phyloP scores from a whole-genome alignment of 1,140 invertebrate genomes.

The Theocolax elegans region DNA sequence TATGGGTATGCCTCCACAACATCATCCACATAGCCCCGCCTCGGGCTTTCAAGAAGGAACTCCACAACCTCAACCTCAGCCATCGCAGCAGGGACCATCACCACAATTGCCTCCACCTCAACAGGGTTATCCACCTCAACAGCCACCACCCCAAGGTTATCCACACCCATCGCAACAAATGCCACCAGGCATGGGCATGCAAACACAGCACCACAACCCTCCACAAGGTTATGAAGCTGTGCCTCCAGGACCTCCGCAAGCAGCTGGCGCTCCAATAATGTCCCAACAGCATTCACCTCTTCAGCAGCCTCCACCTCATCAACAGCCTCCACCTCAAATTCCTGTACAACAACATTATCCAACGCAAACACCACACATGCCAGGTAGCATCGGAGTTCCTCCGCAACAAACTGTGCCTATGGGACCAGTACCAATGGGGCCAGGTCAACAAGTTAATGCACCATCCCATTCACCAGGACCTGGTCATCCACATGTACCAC shows the following conservation, averaged over 20 bases:
- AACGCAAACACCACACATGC: not conserved
- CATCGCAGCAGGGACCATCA: constrained; percentile 27
- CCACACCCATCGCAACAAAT: constrained; percentile 68
- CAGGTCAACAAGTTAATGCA: not conserved
- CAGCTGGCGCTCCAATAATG: not conserved
- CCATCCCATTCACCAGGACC: constrained; percentile 13
- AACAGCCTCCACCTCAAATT: constrained; percentile 3
- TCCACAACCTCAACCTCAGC: constrained; percentile 65
- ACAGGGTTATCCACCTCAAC: constrained; percentile 55
- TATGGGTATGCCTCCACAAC: constrained; percentile 51
- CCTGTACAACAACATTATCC: constrained; percentile 28
- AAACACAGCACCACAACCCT: constrained; percentile 10
- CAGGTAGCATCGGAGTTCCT: constrained; percentile 11
- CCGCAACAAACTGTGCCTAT: constrained; percentile 1
- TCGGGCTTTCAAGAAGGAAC: constrained; percentile 63
- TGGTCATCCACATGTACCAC: constrained; percentile 6
- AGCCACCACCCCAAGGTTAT: constrained; percentile 68
- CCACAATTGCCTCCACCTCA: constrained; percentile 29
- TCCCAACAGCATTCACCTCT: constrained; percentile 9
- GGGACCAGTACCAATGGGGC: constrained; percentile 32
- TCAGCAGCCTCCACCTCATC: not conserved
- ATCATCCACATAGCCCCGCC: constrained; percentile 76
- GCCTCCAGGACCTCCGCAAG: not conserved
- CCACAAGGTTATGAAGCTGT: constrained; percentile 28
- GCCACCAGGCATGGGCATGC: constrained; percentile 64